A percentile compares a stretch with the other conserved stretches of the same genome.
These are phyloP conservation scores for Eudasyphora cyanicolor DNA, from an alignment of 2,888 invertebrate genomes.

Conservation along the genomic window DNA sequence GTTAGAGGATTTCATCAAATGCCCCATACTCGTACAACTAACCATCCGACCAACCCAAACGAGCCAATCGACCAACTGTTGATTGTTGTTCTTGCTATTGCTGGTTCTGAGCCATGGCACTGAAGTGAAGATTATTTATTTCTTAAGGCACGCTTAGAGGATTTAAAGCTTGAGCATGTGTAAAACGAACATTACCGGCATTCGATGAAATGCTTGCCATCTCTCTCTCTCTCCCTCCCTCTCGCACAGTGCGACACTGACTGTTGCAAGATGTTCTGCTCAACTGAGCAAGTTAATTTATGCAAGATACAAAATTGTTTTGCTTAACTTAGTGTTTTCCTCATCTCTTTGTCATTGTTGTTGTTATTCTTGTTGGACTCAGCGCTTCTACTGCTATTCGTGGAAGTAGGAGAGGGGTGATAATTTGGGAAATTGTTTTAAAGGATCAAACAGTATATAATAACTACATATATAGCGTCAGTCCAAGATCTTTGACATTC, in stretches of 20 bases:
- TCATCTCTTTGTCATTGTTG: conserved; percentile 7
- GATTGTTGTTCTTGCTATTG: conserved; percentile 15
- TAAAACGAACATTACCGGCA: conserved; percentile 40
- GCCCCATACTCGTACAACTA: too few species aligned
- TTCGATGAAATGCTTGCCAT: conserved; percentile 29
- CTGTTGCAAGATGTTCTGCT: conserved; percentile 56
- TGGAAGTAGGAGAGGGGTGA: not conserved
- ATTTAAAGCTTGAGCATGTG: conserved; percentile 56
- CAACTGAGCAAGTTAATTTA: conserved; percentile 65
- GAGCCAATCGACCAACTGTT: not conserved
- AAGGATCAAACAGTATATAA: too few species aligned
- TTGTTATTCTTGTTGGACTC: conserved; percentile 23
- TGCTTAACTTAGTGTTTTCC: conserved; percentile 47
- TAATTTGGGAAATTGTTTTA: not conserved
- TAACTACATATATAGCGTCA: too few species aligned
- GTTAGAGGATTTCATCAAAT: conserved; percentile 55
- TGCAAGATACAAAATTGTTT: conserved; percentile 64
- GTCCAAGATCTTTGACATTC: too few species aligned
- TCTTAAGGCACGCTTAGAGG: conserved; percentile 51
- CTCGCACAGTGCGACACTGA: conserved; percentile 20
- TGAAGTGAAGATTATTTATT: conserved; percentile 59
- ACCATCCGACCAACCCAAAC: too few species aligned
- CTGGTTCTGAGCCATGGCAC: not conserved
- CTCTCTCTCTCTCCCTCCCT: too few species aligned
- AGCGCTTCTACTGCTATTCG: not conserved